These are phyloP conservation scores for Channallabes apus DNA, from an alignment of 2,797 vertebrate genomes.

Conservation along the genomic window DNA sequence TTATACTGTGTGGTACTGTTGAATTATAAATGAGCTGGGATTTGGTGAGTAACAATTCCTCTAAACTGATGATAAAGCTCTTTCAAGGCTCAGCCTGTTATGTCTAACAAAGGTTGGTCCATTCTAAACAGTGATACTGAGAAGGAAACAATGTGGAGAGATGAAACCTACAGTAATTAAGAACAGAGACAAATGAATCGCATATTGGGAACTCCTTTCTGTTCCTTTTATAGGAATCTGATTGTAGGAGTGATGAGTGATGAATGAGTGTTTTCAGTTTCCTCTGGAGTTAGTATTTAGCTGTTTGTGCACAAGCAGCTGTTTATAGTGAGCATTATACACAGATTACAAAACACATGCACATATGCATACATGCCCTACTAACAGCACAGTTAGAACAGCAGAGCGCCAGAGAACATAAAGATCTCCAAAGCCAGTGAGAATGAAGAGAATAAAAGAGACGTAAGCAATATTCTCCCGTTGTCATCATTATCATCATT, in stretches of 20 bases:
- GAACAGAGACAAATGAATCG: constrained; percentile 22
- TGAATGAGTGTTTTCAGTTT: constrained; percentile 45
- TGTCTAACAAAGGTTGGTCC: constrained; percentile 39
- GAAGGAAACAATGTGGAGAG: constrained; percentile 33
- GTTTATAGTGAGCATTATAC: constrained; percentile 22
- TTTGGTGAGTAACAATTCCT: not conserved
- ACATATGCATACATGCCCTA: constrained; percentile 24
- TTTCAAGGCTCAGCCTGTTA: constrained; percentile 18
- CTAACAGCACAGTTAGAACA: not conserved
- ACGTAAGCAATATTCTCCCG: constrained; percentile 28
- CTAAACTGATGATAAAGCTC: constrained; percentile 20
- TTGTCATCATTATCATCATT: not conserved
- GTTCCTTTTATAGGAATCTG: constrained; percentile 47
- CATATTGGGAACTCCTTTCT: constrained; percentile 31
- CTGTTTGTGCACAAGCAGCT: constrained; percentile 23
- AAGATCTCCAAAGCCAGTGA: constrained; percentile 15
- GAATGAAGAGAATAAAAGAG: constrained; percentile 15
- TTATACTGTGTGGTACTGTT: not conserved
- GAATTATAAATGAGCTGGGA: constrained; percentile 14
- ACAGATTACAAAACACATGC: constrained; percentile 40
- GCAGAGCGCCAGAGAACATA: constrained; percentile 1
- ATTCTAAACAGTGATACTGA: constrained; percentile 36
- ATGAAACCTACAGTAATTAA: constrained; percentile 46
- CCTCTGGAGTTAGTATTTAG: constrained; percentile 39
- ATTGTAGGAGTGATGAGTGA: constrained; percentile 43